Evolutionary conservation across 2,797 vertebrate genomes (phyloP).

Genomic region (Semotilus atromaculatus): DNA sequence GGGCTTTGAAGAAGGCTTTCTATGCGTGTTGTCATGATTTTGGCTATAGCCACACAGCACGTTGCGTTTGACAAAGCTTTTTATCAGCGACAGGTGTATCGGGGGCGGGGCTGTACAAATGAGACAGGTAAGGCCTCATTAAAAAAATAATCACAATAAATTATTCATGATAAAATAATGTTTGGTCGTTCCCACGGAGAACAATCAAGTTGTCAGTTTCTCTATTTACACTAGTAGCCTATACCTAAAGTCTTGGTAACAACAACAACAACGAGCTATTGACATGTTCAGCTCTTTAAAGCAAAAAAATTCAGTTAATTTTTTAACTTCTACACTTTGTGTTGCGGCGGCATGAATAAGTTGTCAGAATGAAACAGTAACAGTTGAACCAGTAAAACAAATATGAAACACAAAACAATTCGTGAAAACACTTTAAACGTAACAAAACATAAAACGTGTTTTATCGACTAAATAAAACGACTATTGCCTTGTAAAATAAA

Average conservation of each 20-base stretch:
- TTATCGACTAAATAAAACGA: too few relatives aligned
- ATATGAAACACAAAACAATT: neutral
- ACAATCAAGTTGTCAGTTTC: neutral
- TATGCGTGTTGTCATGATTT: constrained; percentile 63
- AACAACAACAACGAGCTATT: neutral
- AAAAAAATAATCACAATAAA: neutral
- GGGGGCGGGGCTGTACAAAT: constrained; percentile 66
- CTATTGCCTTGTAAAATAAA: neutral
- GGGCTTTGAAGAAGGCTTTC: constrained; percentile 72
- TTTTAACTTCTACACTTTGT: neutral
- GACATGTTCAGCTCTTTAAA: neutral
- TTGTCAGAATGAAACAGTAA: neutral
- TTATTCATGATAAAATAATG: neutral
- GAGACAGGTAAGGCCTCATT: constrained; percentile 47
- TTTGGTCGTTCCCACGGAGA: neutral
- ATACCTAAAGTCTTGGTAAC: too few relatives aligned
- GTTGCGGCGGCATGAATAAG: neutral
- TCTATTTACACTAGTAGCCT: too few relatives aligned
- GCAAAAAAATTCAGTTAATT: neutral
- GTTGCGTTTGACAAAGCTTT: constrained; percentile 55
- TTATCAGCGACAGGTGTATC: constrained; percentile 75
- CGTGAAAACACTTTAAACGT: neutral
- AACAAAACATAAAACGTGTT: neutral
- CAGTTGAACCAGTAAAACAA: neutral
- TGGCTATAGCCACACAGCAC: constrained; percentile 45